Conservation (phyloP, 2,113 vertebrate genomes). For the Crotophaga sulcirostris region DNA sequence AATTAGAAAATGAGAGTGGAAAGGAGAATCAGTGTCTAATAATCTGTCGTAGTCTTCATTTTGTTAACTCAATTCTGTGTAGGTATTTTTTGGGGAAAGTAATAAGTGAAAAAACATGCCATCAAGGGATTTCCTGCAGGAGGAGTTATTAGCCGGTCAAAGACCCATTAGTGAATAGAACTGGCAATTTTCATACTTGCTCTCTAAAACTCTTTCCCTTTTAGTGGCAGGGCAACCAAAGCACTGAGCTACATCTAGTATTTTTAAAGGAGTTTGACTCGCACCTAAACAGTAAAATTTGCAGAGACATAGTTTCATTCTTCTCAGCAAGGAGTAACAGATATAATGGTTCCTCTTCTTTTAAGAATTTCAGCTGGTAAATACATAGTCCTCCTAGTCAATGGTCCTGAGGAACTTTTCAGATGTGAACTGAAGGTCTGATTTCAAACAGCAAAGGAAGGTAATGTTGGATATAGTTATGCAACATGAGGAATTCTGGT, state of each 20-base stretch:
- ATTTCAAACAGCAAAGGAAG: neutral
- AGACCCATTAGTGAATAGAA: neutral
- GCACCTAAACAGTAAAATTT: neutral
- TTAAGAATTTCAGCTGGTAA: neutral
- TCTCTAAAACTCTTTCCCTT: neutral
- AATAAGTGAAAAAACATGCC: conserved; percentile 23
- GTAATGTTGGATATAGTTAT: neutral
- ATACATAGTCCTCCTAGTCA: neutral
- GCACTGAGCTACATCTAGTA: neutral
- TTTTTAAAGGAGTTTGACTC: neutral
- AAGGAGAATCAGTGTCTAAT: neutral
- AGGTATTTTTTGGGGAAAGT: neutral
- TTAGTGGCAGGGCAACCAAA: neutral
- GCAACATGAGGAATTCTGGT: neutral
- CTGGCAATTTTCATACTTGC: neutral
- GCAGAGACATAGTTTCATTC: neutral
- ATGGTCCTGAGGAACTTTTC: neutral
- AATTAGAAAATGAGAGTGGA: neutral
- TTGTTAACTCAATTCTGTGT: neutral
- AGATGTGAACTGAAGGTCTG: neutral
- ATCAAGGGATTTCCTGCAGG: neutral
- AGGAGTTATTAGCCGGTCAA: neutral
- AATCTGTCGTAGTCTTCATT: conserved; percentile 18
- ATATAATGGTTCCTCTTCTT: neutral
- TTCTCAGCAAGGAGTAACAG: neutral